These are phyloP conservation scores for Coecobrya sp. DNA, from an alignment of 2,888 invertebrate species.

Conservation along the genomic window DNA sequence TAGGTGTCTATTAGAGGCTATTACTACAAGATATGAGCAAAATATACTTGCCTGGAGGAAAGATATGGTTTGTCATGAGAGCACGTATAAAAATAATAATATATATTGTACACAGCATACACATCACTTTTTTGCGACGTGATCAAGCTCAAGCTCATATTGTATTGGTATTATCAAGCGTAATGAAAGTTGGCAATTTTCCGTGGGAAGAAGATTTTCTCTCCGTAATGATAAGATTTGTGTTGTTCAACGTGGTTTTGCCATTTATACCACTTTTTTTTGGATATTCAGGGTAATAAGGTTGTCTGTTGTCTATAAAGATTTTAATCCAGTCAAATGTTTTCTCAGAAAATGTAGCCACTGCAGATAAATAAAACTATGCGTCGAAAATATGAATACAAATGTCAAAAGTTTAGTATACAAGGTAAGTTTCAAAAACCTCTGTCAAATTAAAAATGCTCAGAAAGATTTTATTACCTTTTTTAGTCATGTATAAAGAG, in stretches of 20 bases:
- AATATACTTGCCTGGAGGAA: slow-evolving; percentile 11
- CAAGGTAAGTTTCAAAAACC: not conserved
- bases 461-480: slow-evolving; percentile 26
- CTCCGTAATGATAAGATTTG: slow-evolving; percentile 22
- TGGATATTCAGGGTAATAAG: not conserved
- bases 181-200: slow-evolving; percentile 14
- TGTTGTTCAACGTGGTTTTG: slow-evolving; percentile 19
- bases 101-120: not conserved
- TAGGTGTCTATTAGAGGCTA: slow-evolving; percentile 1
- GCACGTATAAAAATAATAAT: not conserved
- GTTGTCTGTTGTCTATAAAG: slow-evolving; percentile 10
- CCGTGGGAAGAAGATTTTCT: slow-evolving; percentile 42
- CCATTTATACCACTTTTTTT: slow-evolving; percentile 1
- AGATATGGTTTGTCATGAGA: not conserved
- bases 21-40: not conserved
- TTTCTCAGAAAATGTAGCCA: not conserved
- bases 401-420: not conserved
- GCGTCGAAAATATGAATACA: not conserved
- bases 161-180: not conserved
- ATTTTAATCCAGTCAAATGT: not conserved
- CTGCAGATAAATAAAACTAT: not conserved
- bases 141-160: not conserved
- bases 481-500: slow-evolving; percentile 17
- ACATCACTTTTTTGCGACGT: slow-evolving; percentile 1
- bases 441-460: not conserved